These are phyloP conservation scores for Teinopalpus imperialis DNA, from an alignment of 2,888 invertebrate genomes.

Conservation along the genomic window DNA sequence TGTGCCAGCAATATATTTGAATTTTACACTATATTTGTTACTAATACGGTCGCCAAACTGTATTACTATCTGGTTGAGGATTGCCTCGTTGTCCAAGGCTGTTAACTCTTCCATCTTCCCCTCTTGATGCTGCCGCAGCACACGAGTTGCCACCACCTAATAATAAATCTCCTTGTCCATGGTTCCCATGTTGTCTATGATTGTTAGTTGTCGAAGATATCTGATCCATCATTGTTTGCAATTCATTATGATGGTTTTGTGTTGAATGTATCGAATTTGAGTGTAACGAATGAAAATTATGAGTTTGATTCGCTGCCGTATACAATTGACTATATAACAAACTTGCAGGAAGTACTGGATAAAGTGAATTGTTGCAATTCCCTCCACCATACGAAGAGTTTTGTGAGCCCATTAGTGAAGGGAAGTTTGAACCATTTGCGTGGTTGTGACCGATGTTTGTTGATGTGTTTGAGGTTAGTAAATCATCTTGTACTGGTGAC, in stretches of 20 bases:
- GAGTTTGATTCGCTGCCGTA: constrained; percentile 88
- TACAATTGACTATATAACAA: constrained; percentile 92
- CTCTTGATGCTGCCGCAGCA: constrained; percentile 78
- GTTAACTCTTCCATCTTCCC: constrained; percentile 82
- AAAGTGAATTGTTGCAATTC: constrained; percentile 87
- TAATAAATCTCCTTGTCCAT: constrained; percentile 70
- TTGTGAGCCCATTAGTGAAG: constrained; percentile 84
- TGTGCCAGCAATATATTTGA: not conserved
- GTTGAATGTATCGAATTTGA: constrained; percentile 84
- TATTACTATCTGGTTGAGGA: constrained; percentile 84
- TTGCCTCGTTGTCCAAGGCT: constrained; percentile 82
- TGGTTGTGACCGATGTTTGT: constrained; percentile 83
- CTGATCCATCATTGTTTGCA: constrained; percentile 90
- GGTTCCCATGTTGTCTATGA: constrained; percentile 69
- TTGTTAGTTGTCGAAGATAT: constrained; percentile 85
- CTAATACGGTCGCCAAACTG: constrained; percentile 91
- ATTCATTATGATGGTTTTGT: constrained; percentile 85
- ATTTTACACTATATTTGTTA: constrained; percentile 39
- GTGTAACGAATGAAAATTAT: constrained; percentile 87
- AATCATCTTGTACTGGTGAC: constrained; percentile 91
- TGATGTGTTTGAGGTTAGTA: constrained; percentile 84
- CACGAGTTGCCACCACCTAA: constrained; percentile 82
- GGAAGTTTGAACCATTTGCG: constrained; percentile 84
- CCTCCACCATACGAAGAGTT: constrained; percentile 81
- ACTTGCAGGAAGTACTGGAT: constrained; percentile 91